Base-by-base conservation (phyloP, 2,113 vertebrate species). In the Tonatia bakeri region DNA sequence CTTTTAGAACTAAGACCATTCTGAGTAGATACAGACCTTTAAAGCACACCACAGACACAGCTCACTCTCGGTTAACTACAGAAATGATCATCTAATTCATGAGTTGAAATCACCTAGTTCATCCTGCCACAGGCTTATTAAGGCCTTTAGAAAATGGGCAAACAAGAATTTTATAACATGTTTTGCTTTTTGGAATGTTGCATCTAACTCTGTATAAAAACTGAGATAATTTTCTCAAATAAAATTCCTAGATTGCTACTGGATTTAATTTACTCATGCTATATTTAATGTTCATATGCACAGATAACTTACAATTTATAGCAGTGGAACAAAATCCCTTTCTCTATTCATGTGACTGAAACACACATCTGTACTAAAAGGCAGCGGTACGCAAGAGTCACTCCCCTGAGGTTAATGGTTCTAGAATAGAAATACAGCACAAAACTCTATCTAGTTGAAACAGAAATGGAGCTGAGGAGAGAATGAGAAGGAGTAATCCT, bases 311-410 rank as follows among this genome's bases (percentile, higher is more conserved):
- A 94, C 28, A 92, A 45, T 72, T 73, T 83, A 86, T 3, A 64
- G 9, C 45, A 86, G 40, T 24, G 31, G 0, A 61, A 86, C 54
- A 36, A 94, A 80, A 79, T n/a, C 73, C 22, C 67, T 64, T 94
- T 92, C 83, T 82, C 56, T 72, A 31, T 61, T 90, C 61, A 43
- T 54, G 40, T 72, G 79, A 92, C 52, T 65, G 19, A 97, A 92
- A 94, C 47, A 75, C 17, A 67, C 36, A 73, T 75, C 56, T 76
- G 61, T 70, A 76, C 81, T 86, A 45, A 33, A 47, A 47, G 54
- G 67, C 50, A 94, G 76, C 36, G 72, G 20, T 28, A 24, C 79
- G 1, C 26, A 79, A 86, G 11, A 90, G 36, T 45, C 26, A 8
- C 54, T 82, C 19, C 61, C n/a, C 38, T 65, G 69, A 83, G 45